Conservation (phyloP, 23 tunicate species). For the Halocynthia aurantium region DNA sequence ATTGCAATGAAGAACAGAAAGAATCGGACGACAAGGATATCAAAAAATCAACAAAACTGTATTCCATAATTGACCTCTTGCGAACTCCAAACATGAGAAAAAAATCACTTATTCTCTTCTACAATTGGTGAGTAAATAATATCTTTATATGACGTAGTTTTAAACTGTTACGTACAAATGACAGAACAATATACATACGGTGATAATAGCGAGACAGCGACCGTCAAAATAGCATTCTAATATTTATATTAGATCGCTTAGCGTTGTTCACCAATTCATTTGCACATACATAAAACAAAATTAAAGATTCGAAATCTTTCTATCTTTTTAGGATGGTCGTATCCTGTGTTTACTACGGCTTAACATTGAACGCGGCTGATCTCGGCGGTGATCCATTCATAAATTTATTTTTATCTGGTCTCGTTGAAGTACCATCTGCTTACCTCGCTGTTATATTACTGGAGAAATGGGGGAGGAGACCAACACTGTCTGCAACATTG, state of each 20-base stretch:
- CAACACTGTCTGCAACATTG: conserved; percentile 33
- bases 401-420: conserved; percentile 67
- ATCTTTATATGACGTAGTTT: no score
- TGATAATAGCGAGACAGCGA: no score
- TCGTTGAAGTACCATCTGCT: conserved; percentile 85
- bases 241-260: no score
- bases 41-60: no score
- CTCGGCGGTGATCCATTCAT: conserved; percentile 91
- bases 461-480: conserved; percentile 83
- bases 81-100: conserved; percentile 62
- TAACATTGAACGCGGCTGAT: conserved; percentile 87
- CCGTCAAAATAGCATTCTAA: no score
- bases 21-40: no score
- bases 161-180: no score
- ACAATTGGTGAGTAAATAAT: conserved; percentile 60
- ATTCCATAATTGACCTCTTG: conserved; percentile 23
- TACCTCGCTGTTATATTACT: conserved; percentile 35
- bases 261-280: no score
- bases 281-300: no score
- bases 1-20: no score
- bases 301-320: no score
- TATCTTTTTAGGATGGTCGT: conserved; percentile 36
- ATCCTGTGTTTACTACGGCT: conserved; percentile 84
- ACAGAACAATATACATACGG: no score
- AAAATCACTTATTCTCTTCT: conserved; percentile 54